Percentiles rank a stretch among this genome's conserved stretches.
Evolutionary conservation across 2,888 invertebrate genomes (phyloP).

Genomic region (Rosalia funebris): DNA sequence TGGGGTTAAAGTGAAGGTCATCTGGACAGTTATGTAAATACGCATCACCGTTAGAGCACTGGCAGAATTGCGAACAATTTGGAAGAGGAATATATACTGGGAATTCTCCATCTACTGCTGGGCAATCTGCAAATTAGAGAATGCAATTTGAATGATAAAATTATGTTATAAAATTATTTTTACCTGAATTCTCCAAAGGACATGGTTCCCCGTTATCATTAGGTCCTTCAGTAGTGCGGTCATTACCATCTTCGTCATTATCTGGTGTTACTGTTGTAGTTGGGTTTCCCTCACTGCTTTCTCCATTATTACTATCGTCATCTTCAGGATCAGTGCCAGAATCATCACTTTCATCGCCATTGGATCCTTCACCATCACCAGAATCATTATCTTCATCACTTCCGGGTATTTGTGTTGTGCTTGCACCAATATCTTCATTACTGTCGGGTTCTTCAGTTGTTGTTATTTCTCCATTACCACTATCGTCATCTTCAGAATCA

Average conservation of each 20-base stretch:
- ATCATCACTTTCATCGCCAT: not conserved
- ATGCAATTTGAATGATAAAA: not conserved
- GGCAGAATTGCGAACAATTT: conserved; percentile 42
- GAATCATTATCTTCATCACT: not conserved
- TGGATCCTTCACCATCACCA: not conserved
- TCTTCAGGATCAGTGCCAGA: not conserved
- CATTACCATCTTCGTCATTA: not conserved
- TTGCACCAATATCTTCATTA: not conserved
- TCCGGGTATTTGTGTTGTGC: not conserved
- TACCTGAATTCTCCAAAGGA: conserved; percentile 32
- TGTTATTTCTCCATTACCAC: not conserved
- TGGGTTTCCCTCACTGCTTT: not conserved
- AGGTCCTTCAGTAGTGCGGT: not conserved
- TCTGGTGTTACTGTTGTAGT: not conserved
- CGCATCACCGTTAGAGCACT: conserved; percentile 46
- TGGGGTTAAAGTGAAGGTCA: conserved; percentile 44
- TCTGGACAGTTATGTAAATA: conserved; percentile 43
- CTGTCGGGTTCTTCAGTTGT: not conserved
- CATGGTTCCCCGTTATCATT: conserved; percentile 13
- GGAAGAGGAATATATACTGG: conserved; percentile 37
- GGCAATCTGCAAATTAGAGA: conserved; percentile 24
- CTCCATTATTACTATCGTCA: not conserved
- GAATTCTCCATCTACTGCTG: conserved; percentile 29
- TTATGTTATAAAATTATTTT: not conserved
- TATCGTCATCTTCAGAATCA: conserved; percentile 2